Percentiles rank a stretch among this genome's conserved stretches.
phyloP scores from a whole-genome alignment of 2,113 vertebrate species.

The Macrotus californicus region DNA sequence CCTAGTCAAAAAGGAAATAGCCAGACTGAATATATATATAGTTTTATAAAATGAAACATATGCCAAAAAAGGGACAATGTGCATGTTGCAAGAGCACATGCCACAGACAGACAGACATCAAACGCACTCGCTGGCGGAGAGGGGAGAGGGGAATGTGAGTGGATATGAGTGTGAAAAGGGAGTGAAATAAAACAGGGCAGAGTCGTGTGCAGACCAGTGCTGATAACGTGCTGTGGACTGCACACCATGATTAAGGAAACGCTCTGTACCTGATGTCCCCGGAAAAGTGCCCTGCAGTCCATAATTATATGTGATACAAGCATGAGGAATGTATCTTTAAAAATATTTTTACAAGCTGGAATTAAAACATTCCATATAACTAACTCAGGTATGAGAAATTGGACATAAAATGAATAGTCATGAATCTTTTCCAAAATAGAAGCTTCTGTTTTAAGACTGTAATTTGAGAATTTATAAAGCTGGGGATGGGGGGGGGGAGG shows the following conservation, averaged over 20 bases:
- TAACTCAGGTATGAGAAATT: slow-evolving; percentile 44
- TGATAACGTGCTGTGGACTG: background rate
- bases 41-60: background rate
- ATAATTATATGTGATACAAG: slow-evolving; percentile 54
- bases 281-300: background rate
- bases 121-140: background rate
- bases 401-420: slow-evolving; percentile 22
- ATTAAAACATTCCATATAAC: slow-evolving; percentile 38
- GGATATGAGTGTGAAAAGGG: background rate
- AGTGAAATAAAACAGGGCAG: background rate
- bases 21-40: background rate
- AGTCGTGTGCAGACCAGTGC: background rate
- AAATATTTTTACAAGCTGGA: slow-evolving; percentile 57
- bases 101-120: background rate
- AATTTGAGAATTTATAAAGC: slow-evolving; percentile 38
- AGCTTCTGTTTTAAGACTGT: slow-evolving; percentile 46
- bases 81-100: background rate
- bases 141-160: slow-evolving; percentile 24
- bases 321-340: slow-evolving; percentile 52
- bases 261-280: background rate
- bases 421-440: slow-evolving; percentile 39
- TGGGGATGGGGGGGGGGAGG: background rate
- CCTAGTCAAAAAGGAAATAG: background rate
- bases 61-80: background rate
- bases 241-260: slow-evolving; percentile 26